Evolutionary conservation across 2,888 invertebrate genomes (phyloP), one percentile per base, ranked within the genome.

Genomic region (Panorpa germanica): DNA sequence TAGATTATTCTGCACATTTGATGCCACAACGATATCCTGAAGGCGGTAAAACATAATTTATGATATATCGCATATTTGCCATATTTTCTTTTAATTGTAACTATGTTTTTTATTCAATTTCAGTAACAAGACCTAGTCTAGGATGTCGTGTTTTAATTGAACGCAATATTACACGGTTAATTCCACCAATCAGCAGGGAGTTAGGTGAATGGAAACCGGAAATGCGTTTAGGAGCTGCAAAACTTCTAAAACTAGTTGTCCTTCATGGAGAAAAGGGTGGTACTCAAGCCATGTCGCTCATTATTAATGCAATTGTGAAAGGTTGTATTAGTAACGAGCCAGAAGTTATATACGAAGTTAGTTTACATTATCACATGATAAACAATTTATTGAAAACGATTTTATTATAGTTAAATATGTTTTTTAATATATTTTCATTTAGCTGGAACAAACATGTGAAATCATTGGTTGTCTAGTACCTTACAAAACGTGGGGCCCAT

Each of bases 61-160:
- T 28, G 12, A 16, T 14, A 15, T 28, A n/a, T 4, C 24, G 27
- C 10, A 25, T 7, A n/a, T 10, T 8, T 25, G 8, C 12, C 12
- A 25, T 9, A 25, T 9, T 19, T 17, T 13, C 29, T n/a, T 4
- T n/a, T 27, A 13, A 16, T 29, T 9, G 9, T 11, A 24, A 15
- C 15, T 29, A 15, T 31, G 19, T 22, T 6, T 17, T 18, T 25
- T 31, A 17, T 28, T 9, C 29, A 20, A 12, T 19, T 46, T 16
- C 41, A 69, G 73, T 78, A 8, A 57, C 59, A 34, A 63, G 90
- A n/a, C 88, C 90, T 1, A 81, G 80, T 43, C 58, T 90, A 12
- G 90, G 90, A 2, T 93, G 93, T 46, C 67, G 90, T 6, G 61
- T 63, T 3, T 52, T 93, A 28, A 76, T 81, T 1, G 72, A 76